Evolutionary conservation across 2,113 vertebrate species (phyloP).

Genomic region (Dasyprocta punctata): DNA sequence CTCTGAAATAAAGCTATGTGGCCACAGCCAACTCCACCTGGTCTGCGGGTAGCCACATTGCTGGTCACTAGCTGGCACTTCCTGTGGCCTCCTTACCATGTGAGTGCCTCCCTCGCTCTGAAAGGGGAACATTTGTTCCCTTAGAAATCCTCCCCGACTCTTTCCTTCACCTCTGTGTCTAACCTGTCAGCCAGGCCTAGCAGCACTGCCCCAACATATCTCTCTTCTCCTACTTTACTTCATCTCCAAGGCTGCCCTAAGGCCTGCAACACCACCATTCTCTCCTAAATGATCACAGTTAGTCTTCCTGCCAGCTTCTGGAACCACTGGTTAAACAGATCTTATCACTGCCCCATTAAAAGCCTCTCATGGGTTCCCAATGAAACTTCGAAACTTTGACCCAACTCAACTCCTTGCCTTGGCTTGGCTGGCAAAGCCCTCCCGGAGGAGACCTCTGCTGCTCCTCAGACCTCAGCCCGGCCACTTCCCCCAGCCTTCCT

Average conservation of each 20-base stretch:
- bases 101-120: background rate
- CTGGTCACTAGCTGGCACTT: background rate
- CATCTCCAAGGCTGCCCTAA: background rate
- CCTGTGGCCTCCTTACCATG: background rate
- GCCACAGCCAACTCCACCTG: background rate
- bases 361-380: background rate
- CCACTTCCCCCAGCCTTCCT: background rate
- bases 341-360: background rate
- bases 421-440: background rate
- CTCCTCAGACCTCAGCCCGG: background rate
- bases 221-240: background rate
- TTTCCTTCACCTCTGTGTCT: background rate
- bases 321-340: background rate
- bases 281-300: background rate
- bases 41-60: background rate
- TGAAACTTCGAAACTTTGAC: background rate
- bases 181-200: background rate
- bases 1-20: background rate
- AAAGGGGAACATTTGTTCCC: background rate
- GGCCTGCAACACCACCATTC: background rate
- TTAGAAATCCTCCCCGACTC: background rate
- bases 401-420: background rate
- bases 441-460: background rate
- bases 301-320: background rate
- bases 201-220: background rate